These are phyloP conservation scores for Virgularia gustaviana DNA, from an alignment of 92 coral and sea anemone genomes.

Conservation along the genomic window DNA sequence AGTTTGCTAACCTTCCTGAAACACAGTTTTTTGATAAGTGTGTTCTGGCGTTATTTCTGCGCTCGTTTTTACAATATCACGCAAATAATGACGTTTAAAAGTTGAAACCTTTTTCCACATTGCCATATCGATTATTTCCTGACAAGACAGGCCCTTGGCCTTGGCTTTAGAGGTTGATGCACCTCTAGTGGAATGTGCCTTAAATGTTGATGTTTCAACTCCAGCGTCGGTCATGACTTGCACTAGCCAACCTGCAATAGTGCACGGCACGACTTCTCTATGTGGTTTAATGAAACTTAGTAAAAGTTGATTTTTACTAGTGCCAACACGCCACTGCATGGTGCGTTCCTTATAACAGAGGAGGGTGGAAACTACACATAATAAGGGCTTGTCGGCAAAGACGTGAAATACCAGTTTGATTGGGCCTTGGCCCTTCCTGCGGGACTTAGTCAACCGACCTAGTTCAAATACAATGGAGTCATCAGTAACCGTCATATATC, in stretches of 20 bases:
- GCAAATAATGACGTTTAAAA: conserved; percentile 30
- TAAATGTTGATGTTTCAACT: conserved; percentile 46
- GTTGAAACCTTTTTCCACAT: conserved; percentile 47
- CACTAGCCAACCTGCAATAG: conserved; percentile 47
- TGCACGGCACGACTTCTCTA: conserved; percentile 47
- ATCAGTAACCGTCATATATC: conserved; percentile 24
- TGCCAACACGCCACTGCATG: conserved; percentile 21
- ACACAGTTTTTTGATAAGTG: no score
- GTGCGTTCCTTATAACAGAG: conserved; percentile 17
- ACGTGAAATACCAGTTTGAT: conserved; percentile 5
- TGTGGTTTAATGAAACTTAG: conserved; percentile 44
- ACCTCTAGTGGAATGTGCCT: conserved; percentile 39
- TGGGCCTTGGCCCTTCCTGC: conserved; percentile 30
- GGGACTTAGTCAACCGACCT: conserved; percentile 16
- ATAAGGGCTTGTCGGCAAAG: conserved; percentile 13
- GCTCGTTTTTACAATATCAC: conserved; percentile 30
- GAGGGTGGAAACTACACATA: conserved; percentile 26
- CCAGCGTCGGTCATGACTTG: conserved; percentile 36
- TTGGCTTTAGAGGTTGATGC: conserved; percentile 48
- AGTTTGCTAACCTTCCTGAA: no score
- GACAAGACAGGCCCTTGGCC: conserved; percentile 46
- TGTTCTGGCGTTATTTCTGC: conserved; percentile 10
- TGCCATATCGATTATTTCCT: conserved; percentile 37
- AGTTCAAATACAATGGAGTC: conserved; percentile 25
- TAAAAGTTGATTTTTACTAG: conserved; percentile 23